Base-by-base conservation (phyloP, 2,888 invertebrate species). In the Drosophila nr. perissopoda region DNA sequence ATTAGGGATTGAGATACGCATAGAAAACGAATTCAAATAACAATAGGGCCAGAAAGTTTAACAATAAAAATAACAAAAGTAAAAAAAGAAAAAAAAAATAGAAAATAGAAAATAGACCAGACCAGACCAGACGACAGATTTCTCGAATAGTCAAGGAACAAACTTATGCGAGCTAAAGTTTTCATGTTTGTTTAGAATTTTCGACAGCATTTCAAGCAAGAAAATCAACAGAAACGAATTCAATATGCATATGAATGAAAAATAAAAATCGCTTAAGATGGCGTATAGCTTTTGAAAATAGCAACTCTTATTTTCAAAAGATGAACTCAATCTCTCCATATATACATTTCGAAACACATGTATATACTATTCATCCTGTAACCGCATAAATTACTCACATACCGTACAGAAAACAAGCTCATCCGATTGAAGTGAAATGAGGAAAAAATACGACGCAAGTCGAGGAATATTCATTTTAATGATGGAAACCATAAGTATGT, bases 21-120 rank as follows among this genome's bases (percentile, higher is more conserved):
- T 56, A 49, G 40, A 51, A 66, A 69, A 59, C 31, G 58, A 64
- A 64, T 64, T 25, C 31, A 31, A 54, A 70, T 64, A 74, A 63
- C 33, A 57, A 42, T 57, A 45, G 45, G 42, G 25, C 33, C 13
- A 31, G 36, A 45, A 57, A 63, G 27, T 59, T 49, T 29, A 42
- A 52, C 68, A 67, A 45, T 54, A 48, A 31, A 57, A 57, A 29
- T 2, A 16, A 48, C 29, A 27, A 8, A n/a, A 10, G 11, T 8
- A 38, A 18, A 51, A n/a, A 18, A 42, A n/a, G n/a, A 18, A 18
- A 38, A 7, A 8, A 1, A 18, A 18, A 45, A 21, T 7, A 13
- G 13, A 13, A 45, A 45, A 45, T 45, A 21, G n/a, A 18, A 8
- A 38, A 29, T 10, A 45, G 29, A 29, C 29, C 29, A 31, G 34